phyloP scores from a whole-genome alignment of 1,140 invertebrate species.

The Euschistus heros region DNA sequence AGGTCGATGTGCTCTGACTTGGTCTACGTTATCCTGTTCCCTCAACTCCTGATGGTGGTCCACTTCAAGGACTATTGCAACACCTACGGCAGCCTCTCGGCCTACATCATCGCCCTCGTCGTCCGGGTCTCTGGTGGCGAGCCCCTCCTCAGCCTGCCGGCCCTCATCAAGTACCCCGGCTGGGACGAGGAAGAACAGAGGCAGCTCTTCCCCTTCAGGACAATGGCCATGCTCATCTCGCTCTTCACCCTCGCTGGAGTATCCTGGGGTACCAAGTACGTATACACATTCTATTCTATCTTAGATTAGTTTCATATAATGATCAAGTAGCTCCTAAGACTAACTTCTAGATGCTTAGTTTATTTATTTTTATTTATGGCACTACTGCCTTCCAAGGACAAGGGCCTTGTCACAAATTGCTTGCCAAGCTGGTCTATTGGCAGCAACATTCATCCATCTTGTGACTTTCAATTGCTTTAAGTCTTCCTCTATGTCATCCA shows the following conservation, averaged over 20 bases:
- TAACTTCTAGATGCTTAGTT: too few species aligned
- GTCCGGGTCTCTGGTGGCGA: constrained; percentile 85
- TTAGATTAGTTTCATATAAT: background rate
- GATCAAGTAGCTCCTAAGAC: too few species aligned
- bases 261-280: constrained; percentile 65
- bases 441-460: too few species aligned
- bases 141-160: constrained; percentile 63
- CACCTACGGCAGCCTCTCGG: constrained; percentile 88
- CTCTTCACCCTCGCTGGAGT: constrained; percentile 63
- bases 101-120: constrained; percentile 79
- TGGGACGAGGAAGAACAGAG: constrained; percentile 56
- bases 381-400: too few species aligned
- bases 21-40: constrained; percentile 96
- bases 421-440: too few species aligned
- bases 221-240: constrained; percentile 78
- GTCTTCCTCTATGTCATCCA: too few species aligned
- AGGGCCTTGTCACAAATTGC: too few species aligned
- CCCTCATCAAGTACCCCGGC: constrained; percentile 79
- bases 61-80: constrained; percentile 90
- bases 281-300: constrained; percentile 14
- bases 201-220: constrained; percentile 81
- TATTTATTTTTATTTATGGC: too few species aligned
- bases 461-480: too few species aligned
- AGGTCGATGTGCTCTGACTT: constrained; percentile 93
- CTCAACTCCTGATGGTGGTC: constrained; percentile 94